Evolutionary conservation across 1,140 invertebrate species (phyloP), one percentile per base, ranked within the genome.

Genomic region (Papilio glaucus): DNA sequence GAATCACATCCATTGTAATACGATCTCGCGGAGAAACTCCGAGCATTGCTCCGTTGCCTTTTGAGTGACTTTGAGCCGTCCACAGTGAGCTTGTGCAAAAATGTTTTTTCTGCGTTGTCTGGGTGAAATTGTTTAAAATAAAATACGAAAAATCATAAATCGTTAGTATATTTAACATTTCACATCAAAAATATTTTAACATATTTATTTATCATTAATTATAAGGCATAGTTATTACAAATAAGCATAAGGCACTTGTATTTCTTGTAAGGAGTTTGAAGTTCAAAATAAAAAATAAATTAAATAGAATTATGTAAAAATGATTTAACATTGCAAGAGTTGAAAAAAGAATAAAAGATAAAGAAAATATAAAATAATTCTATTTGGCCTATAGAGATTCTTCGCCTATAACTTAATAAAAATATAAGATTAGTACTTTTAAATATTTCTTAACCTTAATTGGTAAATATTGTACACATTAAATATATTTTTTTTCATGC

Each of bases 141-240:
- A 71, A 68, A 60, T 24, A 41, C 18, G 41, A 12, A 37, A 45
- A 6, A 62, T 33, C 69, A 63, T 60, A 73, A 82, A 81, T 80
- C 73, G 77, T 86, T 86, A 86, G 82, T 86, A 75, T 81, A 84
- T 82, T 85, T 80, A 73, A 80, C 75, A 82, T 82, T 78, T 79
- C 75, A 84, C 75, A 82, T 82, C 38, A 81, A 78, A 75, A 73
- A 77, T 72, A 68, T 60, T 57, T 57, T 45, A 67, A 72, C 12
- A 26, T 72, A 70, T 42, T 38, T 45, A 21, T 68, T 68, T 12
- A 26, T 15, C 18, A 42, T 45, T 26, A 26, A n/a, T 67, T 15
- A 15, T 67, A 67, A 67, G 63, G 37, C 39, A 67, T 24, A 41
- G 24, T 67, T 45, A 71, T 62, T 38, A 37, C 53, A 60, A 9